A percentile compares a stretch with the other conserved stretches of the same genome.
Evolutionary conservation across 2,888 invertebrate species (phyloP).

Genomic region (Elysia crispata): DNA sequence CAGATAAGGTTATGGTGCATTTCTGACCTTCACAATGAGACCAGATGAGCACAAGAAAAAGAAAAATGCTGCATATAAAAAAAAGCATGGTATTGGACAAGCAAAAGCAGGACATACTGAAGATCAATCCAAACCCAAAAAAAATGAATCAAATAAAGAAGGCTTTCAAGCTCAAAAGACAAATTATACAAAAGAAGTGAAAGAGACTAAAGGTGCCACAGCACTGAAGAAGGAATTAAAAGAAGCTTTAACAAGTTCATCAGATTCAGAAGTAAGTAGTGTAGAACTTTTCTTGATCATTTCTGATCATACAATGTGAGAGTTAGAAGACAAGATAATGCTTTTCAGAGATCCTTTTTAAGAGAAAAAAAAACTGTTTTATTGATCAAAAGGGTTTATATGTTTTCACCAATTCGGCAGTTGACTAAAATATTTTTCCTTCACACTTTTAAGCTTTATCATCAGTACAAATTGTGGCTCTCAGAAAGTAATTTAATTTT

Average conservation of each 20-base stretch:
- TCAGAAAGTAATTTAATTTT: neutral
- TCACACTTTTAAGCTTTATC: no score
- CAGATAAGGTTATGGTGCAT: no score
- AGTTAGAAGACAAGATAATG: no score
- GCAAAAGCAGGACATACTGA: slow-evolving; percentile 14
- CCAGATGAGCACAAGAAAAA: slow-evolving; percentile 73
- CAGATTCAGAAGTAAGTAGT: no score
- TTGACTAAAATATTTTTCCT: no score
- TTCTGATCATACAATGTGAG: no score
- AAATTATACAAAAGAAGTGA: neutral
- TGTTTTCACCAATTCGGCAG: no score
- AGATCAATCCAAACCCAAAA: neutral
- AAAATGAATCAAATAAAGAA: slow-evolving; percentile 41
- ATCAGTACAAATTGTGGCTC: neutral
- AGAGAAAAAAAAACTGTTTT: no score
- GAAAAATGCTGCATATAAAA: slow-evolving; percentile 68
- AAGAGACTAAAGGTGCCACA: neutral
- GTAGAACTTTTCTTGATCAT: no score
- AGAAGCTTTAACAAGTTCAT: neutral
- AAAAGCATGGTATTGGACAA: slow-evolving; percentile 63
- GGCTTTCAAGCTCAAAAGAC: slow-evolving; percentile 36
- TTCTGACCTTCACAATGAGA: slow-evolving; percentile 67
- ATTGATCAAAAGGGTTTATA: no score
- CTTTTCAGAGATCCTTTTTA: no score
- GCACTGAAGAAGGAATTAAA: neutral